Conservation (phyloP, 2,888 invertebrate genomes). For the Habroteleia sp. region DNA sequence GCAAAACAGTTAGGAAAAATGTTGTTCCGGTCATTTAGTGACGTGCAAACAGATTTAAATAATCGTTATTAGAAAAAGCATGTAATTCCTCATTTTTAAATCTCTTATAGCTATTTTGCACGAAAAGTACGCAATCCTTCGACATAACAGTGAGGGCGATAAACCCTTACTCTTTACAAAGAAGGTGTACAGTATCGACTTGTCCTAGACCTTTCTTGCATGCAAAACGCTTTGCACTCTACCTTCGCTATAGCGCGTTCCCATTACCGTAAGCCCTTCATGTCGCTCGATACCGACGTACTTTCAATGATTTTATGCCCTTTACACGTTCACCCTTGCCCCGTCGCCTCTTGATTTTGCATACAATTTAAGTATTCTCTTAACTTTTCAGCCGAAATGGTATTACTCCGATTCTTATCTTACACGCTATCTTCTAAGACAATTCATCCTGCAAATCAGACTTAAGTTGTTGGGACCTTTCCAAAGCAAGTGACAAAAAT, state of each 20-base stretch:
- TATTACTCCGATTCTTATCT: slow-evolving; percentile 38
- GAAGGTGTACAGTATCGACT: slow-evolving; percentile 63
- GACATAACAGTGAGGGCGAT: slow-evolving; percentile 43
- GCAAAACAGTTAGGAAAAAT: background rate
- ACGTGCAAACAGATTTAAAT: slow-evolving; percentile 19
- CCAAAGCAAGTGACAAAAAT: no score
- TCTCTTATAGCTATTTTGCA: slow-evolving; percentile 48
- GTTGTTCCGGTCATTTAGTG: slow-evolving; percentile 28
- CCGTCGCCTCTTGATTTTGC: slow-evolving; percentile 25
- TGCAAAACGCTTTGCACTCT: slow-evolving; percentile 54
- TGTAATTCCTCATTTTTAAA: slow-evolving; percentile 39
- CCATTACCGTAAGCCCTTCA: slow-evolving; percentile 57
- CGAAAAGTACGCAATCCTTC: slow-evolving; percentile 50
- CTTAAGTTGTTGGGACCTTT: no score
- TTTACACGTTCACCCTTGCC: slow-evolving; percentile 25
- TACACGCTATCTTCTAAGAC: slow-evolving; percentile 17
- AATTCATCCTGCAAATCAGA: slow-evolving; percentile 24
- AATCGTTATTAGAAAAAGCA: slow-evolving; percentile 10
- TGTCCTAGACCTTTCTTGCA: slow-evolving; percentile 72
- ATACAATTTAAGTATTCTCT: slow-evolving; percentile 45
- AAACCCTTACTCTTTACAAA: slow-evolving; percentile 57
- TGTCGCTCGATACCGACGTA: slow-evolving; percentile 43
- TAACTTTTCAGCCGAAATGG: slow-evolving; percentile 28
- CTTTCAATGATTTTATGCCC: slow-evolving; percentile 53
- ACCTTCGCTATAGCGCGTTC: slow-evolving; percentile 32